phyloP scores from a whole-genome alignment of 2,113 vertebrate genomes.

The Isurus oxyrinchus region DNA sequence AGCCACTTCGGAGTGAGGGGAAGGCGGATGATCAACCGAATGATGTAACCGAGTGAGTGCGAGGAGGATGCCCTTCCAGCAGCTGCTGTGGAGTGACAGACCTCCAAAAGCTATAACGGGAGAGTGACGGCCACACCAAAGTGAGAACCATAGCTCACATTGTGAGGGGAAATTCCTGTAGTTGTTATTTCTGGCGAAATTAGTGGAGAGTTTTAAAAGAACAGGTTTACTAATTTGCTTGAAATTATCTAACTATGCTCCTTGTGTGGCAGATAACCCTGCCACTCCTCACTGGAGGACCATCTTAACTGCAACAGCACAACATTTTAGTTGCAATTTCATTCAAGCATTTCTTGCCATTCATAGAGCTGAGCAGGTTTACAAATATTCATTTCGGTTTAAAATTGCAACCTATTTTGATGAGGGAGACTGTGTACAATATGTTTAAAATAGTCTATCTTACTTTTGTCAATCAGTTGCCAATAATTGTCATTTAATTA shows the following conservation, averaged over 20 bases:
- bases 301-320: background rate
- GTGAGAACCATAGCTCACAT: no score
- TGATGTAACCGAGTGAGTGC: no score
- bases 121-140: no score
- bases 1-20: background rate
- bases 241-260: background rate
- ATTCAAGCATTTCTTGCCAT: background rate
- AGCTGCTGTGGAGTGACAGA: no score
- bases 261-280: background rate
- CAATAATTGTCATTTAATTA: background rate
- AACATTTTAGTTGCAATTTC: background rate
- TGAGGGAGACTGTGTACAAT: background rate
- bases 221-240: background rate
- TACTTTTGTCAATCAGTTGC: background rate
- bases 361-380: background rate
- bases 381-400: background rate
- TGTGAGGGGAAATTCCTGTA: no score
- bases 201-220: background rate
- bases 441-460: background rate
- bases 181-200: background rate
- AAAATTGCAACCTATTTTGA: background rate
- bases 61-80: no score
- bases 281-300: background rate
- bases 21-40: background rate
- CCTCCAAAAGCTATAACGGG: no score